These are phyloP conservation scores for Nomada ruficornis DNA, from an alignment of 2,888 invertebrate species.

Conservation along the genomic window DNA sequence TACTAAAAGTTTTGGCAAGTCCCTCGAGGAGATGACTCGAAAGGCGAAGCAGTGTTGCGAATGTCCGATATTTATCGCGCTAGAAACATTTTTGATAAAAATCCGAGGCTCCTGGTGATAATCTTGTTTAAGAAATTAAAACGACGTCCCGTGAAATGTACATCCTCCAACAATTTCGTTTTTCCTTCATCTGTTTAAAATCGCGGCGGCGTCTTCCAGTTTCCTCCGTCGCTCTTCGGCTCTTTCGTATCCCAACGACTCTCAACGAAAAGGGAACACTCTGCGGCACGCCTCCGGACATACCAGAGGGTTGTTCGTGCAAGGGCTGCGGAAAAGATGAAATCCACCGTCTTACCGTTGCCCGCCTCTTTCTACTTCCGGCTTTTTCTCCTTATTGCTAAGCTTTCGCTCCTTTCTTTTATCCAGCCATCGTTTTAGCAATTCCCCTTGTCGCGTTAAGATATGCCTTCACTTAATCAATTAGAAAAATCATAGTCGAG, in stretches of 20 bases:
- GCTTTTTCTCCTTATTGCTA: neutral
- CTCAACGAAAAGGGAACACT: constrained; percentile 37
- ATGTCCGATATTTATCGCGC: constrained; percentile 37
- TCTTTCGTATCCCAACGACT: constrained; percentile 26
- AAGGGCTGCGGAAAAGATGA: constrained; percentile 60
- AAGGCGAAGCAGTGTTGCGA: constrained; percentile 38
- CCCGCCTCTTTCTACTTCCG: constrained; percentile 27
- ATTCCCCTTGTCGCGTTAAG: neutral
- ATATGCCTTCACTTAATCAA: constrained; percentile 12
- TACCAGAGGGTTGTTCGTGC: constrained; percentile 55
- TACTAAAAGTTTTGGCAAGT: constrained; percentile 46
- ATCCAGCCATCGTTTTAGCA: neutral
- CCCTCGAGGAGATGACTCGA: constrained; percentile 39
- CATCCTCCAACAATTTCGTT: neutral
- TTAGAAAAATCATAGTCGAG: constrained; percentile 19
- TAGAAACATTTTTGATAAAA: neutral
- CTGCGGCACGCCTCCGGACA: constrained; percentile 53
- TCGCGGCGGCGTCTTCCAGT: neutral
- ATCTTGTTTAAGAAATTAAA: neutral
- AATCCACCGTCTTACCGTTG: constrained; percentile 17
- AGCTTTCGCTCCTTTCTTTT: neutral
- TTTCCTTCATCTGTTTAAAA: neutral
- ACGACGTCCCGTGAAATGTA: neutral
- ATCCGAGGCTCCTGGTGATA: neutral
- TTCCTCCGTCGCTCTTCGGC: constrained; percentile 5